These are phyloP conservation scores for Hyperopisus bebe DNA, from an alignment of 2,113 vertebrate species.

Conservation along the genomic window DNA sequence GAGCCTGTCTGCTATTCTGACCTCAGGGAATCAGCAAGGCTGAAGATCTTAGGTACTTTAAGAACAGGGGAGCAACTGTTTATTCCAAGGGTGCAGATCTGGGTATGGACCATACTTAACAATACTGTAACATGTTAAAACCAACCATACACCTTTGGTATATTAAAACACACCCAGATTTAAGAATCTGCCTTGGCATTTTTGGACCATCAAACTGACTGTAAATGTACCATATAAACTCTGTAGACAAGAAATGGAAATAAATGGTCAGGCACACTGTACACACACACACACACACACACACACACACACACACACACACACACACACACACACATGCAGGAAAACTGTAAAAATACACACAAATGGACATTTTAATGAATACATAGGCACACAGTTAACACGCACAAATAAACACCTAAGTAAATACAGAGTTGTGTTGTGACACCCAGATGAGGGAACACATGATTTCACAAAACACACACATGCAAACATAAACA, in stretches of 20 bases:
- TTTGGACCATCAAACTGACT: neutral
- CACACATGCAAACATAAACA: too few relatives aligned
- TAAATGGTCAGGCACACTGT: neutral
- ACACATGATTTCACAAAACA: too few relatives aligned
- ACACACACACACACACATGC: neutral
- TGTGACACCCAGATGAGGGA: neutral
- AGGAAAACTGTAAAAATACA: neutral
- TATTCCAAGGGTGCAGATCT: neutral
- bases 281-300: neutral
- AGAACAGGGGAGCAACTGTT: neutral
- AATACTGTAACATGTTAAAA: neutral
- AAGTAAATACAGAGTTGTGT: neutral
- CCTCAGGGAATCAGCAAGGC: neutral
- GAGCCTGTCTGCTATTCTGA: neutral
- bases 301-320: too few relatives aligned
- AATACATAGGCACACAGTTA: neutral
- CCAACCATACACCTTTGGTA: neutral
- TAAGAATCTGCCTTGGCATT: neutral
- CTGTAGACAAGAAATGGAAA: neutral
- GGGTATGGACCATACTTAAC: neutral
- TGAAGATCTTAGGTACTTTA: neutral
- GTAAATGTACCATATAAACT: neutral
- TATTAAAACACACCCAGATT: neutral
- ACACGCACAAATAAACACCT: neutral
- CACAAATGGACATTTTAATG: neutral